phyloP scores from a whole-genome alignment of 2,113 vertebrate species.

The rabbit (Oryctolagus cuniculus) region DNA sequence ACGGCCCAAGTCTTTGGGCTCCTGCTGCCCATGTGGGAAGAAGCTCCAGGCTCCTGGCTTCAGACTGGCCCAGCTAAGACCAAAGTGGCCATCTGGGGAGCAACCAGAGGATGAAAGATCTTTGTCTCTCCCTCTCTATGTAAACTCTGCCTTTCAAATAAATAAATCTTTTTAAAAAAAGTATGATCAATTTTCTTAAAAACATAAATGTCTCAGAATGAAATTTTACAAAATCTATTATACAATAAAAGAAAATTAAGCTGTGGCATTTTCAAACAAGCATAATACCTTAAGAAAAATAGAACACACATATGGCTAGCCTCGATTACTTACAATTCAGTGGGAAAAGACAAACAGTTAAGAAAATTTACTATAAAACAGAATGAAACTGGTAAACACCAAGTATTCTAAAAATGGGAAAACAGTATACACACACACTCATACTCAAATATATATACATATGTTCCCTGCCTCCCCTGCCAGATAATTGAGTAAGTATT shows the following conservation, averaged over 20 bases:
- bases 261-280: constrained; percentile 25
- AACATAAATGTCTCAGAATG: neutral
- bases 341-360: constrained; percentile 22
- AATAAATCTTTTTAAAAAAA: too few relatives aligned
- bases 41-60: too few relatives aligned
- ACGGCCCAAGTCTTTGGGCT: too few relatives aligned
- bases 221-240: constrained; percentile 14
- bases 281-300: constrained; percentile 40
- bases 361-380: neutral
- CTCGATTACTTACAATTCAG: constrained; percentile 33
- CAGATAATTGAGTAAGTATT: neutral
- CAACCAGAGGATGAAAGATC: too few relatives aligned
- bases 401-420: neutral
- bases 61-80: too few relatives aligned
- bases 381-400: neutral
- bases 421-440: neutral
- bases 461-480: neutral
- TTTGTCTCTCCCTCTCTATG: too few relatives aligned
- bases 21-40: too few relatives aligned
- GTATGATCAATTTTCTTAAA: neutral
- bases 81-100: too few relatives aligned
- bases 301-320: neutral
- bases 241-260: constrained; percentile 44
- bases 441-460: neutral
- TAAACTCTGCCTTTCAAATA: too few relatives aligned